Percentiles rank a stretch among this genome's conserved stretches.
Conservation (phyloP, 2,888 invertebrate species). For the Synanthedon myopaeformis region DNA sequence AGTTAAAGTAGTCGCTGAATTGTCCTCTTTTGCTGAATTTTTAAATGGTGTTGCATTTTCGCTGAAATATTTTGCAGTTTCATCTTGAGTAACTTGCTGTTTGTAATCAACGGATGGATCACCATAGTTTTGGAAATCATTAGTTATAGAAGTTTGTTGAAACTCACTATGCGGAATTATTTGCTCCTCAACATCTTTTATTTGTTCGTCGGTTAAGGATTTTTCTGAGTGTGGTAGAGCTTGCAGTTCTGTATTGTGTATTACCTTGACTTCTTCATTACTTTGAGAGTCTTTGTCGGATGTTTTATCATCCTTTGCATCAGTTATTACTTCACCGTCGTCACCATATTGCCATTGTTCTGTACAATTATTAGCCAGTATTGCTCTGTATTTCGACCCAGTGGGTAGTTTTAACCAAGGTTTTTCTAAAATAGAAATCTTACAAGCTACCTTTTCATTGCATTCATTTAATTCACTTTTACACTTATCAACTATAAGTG, state of each 20-base stretch:
- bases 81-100: constrained; percentile 14
- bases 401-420: constrained; percentile 72
- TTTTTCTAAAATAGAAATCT: constrained; percentile 73
- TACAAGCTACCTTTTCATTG: constrained; percentile 58
- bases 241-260: constrained; percentile 35
- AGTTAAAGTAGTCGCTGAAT: constrained; percentile 18
- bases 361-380: constrained; percentile 77
- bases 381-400: constrained; percentile 71
- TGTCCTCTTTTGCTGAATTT: constrained; percentile 5
- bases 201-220: constrained; percentile 33
- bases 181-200: constrained; percentile 50
- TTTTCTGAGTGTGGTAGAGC: constrained; percentile 28
- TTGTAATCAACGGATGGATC: background rate
- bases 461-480: constrained; percentile 31
- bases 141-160: background rate
- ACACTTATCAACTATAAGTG: constrained; percentile 64
- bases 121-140: background rate
- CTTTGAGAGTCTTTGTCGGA: constrained; percentile 27
- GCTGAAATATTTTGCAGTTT: constrained; percentile 15
- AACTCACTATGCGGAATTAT: constrained; percentile 37
- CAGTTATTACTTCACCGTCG: constrained; percentile 33
- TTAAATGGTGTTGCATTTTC: constrained; percentile 15
- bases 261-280: constrained; percentile 39
- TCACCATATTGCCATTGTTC: constrained; percentile 61
- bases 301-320: constrained; percentile 16